Conservation (phyloP, 2,888 invertebrate species). For the Bruchidius siliquastri region DNA sequence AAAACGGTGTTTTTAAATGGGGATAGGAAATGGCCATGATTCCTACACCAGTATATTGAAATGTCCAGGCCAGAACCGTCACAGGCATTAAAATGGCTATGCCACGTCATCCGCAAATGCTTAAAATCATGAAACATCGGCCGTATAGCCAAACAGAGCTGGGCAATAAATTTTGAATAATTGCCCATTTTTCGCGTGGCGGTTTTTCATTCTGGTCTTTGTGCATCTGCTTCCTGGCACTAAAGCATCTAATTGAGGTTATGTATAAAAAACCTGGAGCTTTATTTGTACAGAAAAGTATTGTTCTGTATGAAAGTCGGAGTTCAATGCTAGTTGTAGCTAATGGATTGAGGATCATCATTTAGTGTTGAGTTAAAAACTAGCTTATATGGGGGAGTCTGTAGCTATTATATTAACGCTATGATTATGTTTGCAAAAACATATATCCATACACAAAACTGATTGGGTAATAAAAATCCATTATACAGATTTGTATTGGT, state of each 20-base stretch:
- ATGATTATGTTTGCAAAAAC: too few relatives aligned
- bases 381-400: too few relatives aligned
- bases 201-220: constrained; percentile 5
- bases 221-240: neutral
- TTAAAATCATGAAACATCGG: constrained; percentile 38
- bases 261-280: neutral
- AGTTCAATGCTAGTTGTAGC: too few relatives aligned
- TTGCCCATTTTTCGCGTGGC: constrained; percentile 17
- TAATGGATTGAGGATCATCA: too few relatives aligned
- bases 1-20: neutral
- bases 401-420: too few relatives aligned
- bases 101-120: constrained; percentile 40
- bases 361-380: too few relatives aligned
- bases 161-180: constrained; percentile 29
- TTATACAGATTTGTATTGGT: too few relatives aligned
- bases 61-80: constrained; percentile 44
- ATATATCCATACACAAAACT: too few relatives aligned
- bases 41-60: constrained; percentile 37
- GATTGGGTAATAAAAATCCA: too few relatives aligned
- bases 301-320: too few relatives aligned
- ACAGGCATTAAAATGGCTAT: constrained; percentile 40
- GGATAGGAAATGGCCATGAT: neutral
- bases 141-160: constrained; percentile 30
- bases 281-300: too few relatives aligned
- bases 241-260: neutral